A percentile compares a stretch with the other conserved stretches of the same genome.
phyloP scores from a whole-genome alignment of 2,888 invertebrate species.

The Drosophila limbata region DNA sequence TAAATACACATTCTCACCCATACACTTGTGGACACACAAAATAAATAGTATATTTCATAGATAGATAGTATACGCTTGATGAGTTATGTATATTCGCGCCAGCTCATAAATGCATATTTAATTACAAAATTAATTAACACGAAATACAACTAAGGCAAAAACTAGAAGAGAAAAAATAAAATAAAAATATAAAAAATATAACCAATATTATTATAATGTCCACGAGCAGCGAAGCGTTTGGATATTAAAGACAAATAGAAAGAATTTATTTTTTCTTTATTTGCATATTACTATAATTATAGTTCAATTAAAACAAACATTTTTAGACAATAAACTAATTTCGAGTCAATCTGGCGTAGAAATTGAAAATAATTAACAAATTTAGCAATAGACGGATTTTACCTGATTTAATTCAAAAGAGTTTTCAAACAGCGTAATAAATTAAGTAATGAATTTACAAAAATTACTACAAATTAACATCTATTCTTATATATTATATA shows the following conservation, averaged over 20 bases:
- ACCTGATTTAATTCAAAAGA: too few relatives aligned
- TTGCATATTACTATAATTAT: conserved; percentile 22
- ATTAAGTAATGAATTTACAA: too few relatives aligned
- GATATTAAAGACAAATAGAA: conserved; percentile 60
- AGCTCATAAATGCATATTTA: conserved; percentile 75
- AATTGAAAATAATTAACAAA: conserved; percentile 20
- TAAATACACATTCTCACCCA: conserved; percentile 37
- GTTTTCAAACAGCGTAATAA: too few relatives aligned
- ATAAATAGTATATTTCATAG: conserved; percentile 33
- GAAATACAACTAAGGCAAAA: conserved; percentile 59
- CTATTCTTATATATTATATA: too few relatives aligned
- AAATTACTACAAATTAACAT: too few relatives aligned
- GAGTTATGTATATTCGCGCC: conserved; percentile 58
- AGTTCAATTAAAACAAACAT: conserved; percentile 29
- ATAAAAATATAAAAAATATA: conserved; percentile 27
- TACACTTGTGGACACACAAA: conserved; percentile 15
- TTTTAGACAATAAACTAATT: conserved; percentile 7
- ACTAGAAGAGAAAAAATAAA: conserved; percentile 25
- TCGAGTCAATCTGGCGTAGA: conserved; percentile 7
- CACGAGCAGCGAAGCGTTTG: conserved; percentile 37
- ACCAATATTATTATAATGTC: conserved; percentile 38
- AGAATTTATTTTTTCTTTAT: conserved; percentile 16
- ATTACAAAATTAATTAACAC: conserved; percentile 79
- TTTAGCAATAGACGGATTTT: background rate
- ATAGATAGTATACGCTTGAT: conserved; percentile 47